These are phyloP conservation scores for Calidris pygmaea DNA, from an alignment of 2,113 vertebrate genomes.

Conservation along the genomic window DNA sequence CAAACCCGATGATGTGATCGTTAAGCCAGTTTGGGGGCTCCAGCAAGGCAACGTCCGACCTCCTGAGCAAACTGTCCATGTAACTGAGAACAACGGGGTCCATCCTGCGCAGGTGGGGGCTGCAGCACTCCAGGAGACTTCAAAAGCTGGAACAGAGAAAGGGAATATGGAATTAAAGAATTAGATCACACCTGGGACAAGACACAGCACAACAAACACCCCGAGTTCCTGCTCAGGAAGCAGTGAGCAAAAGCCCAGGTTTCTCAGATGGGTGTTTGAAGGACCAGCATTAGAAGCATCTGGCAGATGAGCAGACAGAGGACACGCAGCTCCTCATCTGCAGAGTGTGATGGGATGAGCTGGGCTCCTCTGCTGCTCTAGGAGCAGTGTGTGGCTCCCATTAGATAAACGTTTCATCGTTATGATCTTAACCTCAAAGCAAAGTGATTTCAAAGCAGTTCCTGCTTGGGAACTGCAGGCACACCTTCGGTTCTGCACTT, in stretches of 20 bases:
- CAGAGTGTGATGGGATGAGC: fast-evolving
- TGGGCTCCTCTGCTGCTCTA: background rate
- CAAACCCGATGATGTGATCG: conserved; percentile 93
- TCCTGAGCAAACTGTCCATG: conserved; percentile 91
- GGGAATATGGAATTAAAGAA: background rate
- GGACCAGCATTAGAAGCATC: background rate
- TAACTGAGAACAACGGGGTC: conserved; percentile 94
- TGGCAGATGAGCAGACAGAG: background rate
- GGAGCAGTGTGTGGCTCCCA: background rate
- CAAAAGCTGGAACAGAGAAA: conserved; percentile 40
- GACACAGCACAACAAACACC: background rate
- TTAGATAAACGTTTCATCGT: background rate
- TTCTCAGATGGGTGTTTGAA: background rate
- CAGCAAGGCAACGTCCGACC: conserved; percentile 88
- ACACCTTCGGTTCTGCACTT: background rate
- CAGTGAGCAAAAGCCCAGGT: background rate
- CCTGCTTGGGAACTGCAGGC: background rate
- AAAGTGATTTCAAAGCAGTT: background rate
- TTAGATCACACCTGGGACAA: background rate
- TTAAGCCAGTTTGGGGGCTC: conserved; percentile 95
- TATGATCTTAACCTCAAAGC: background rate
- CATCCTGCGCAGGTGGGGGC: conserved; percentile 72
- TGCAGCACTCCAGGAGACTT: background rate
- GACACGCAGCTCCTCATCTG: background rate
- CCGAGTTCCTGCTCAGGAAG: background rate